Conservation (phyloP, 1,140 invertebrate species). For the Glossosoma conforme region DNA sequence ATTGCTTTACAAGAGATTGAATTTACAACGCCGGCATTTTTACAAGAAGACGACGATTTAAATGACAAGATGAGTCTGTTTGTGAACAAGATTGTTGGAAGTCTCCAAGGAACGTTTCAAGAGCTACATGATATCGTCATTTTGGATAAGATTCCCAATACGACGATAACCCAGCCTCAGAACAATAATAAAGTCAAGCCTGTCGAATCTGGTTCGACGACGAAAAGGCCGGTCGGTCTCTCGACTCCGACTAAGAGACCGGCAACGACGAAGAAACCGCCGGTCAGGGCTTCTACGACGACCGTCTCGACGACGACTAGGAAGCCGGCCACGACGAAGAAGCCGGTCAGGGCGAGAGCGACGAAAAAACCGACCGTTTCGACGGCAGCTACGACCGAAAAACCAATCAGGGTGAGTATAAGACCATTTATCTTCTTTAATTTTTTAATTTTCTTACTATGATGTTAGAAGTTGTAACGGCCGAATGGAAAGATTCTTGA, state of each 20-base stretch:
- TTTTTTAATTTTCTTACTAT: too few relatives aligned
- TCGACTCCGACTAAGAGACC: slow-evolving; percentile 38
- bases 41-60: slow-evolving; percentile 65
- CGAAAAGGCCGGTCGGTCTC: slow-evolving; percentile 35
- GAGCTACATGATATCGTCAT: slow-evolving; percentile 71
- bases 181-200: slow-evolving; percentile 24
- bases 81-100: slow-evolving; percentile 76
- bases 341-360: slow-evolving; percentile 38
- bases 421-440: neutral
- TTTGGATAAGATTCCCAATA: slow-evolving; percentile 52
- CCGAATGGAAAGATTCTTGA: too few relatives aligned
- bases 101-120: slow-evolving; percentile 74
- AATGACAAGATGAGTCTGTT: slow-evolving; percentile 75
- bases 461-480: too few relatives aligned
- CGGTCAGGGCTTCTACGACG: slow-evolving; percentile 34
- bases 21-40: slow-evolving; percentile 64
- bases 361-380: slow-evolving; percentile 32
- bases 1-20: slow-evolving; percentile 53
- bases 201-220: slow-evolving; percentile 38
- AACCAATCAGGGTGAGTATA: slow-evolving; percentile 31
- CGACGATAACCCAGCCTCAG: slow-evolving; percentile 34
- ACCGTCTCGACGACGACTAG: slow-evolving; percentile 41
- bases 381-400: slow-evolving; percentile 35
- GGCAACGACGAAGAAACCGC: slow-evolving; percentile 33
- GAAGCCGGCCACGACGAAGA: slow-evolving; percentile 36